phyloP scores from a whole-genome alignment of 2,113 vertebrate genomes.

The Gopherus flavomarginatus region DNA sequence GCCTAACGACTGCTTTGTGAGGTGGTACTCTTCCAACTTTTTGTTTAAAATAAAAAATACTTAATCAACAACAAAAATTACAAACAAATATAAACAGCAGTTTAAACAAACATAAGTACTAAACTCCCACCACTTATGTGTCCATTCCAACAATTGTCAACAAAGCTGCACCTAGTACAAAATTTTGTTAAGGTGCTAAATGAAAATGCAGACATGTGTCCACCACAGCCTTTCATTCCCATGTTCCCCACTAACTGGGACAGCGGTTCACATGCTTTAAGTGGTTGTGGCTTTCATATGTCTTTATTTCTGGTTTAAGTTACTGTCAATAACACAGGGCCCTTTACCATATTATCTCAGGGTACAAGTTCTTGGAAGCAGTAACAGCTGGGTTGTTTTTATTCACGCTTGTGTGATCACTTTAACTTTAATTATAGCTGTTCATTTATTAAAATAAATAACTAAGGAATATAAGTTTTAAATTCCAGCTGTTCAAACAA shows the following conservation, averaged over 20 bases:
- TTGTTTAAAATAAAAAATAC: not conserved
- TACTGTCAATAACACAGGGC: slow-evolving; percentile 43
- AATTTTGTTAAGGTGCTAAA: not conserved
- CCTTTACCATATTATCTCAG: slow-evolving; percentile 3
- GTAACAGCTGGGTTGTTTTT: slow-evolving; percentile 25
- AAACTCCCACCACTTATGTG: not conserved
- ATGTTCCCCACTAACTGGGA: slow-evolving; percentile 32
- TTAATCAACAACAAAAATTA: not conserved
- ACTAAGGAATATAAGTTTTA: slow-evolving; percentile 43
- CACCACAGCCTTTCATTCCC: not conserved
- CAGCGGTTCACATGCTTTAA: not conserved
- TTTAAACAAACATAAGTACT: fast-evolving
- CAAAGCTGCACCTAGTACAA: not conserved
- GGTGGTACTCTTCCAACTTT: not conserved
- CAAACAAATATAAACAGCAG: not conserved
- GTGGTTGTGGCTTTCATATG: slow-evolving; percentile 14
- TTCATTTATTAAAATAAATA: slow-evolving; percentile 71
- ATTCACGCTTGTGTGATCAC: slow-evolving; percentile 46
- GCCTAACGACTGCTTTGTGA: fast-evolving
- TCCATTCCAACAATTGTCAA: not conserved
- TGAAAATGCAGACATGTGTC: slow-evolving; percentile 49
- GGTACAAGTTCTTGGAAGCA: slow-evolving; percentile 52
- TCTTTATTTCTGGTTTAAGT: slow-evolving; percentile 52
- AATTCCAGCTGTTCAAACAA: slow-evolving; percentile 70
- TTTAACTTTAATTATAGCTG: slow-evolving; percentile 65